Conservation (phyloP, 2,888 invertebrate genomes). For the Tetragnatha montana region DNA sequence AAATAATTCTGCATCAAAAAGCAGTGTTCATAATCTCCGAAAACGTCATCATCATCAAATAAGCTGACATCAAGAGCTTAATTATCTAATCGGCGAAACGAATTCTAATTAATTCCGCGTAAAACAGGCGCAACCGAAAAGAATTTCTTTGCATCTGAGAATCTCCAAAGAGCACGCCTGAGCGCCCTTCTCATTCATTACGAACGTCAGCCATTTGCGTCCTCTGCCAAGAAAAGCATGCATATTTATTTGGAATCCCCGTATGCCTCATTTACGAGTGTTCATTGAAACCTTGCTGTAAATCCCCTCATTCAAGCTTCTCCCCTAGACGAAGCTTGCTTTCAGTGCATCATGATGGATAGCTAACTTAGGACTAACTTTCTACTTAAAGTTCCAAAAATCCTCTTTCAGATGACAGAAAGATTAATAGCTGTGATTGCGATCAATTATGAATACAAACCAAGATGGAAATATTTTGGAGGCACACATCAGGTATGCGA, state of each 20-base stretch:
- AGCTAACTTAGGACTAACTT: not conserved
- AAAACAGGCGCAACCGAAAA: not conserved
- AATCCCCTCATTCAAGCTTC: not conserved
- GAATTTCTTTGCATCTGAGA: not conserved
- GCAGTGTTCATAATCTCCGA: too few relatives aligned
- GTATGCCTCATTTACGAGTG: not conserved
- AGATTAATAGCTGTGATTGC: slow-evolving; percentile 1
- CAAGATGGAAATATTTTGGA: not conserved
- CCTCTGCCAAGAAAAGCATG: not conserved
- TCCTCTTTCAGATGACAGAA: not conserved
- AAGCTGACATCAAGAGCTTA: not conserved
- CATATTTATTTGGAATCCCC: not conserved
- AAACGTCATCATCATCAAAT: too few relatives aligned
- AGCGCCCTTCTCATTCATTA: not conserved
- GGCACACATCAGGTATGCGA: not conserved
- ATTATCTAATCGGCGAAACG: not conserved
- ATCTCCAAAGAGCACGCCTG: not conserved
- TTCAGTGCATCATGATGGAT: not conserved
- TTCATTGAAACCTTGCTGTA: not conserved
- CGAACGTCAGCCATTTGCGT: not conserved
- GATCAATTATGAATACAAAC: not conserved
- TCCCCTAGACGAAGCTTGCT: not conserved
- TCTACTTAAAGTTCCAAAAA: not conserved
- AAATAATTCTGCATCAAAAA: too few relatives aligned
- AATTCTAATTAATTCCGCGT: not conserved